Evolutionary conservation across 2,888 invertebrate species (phyloP).

Genomic region (Tromatobia lineatoria): DNA sequence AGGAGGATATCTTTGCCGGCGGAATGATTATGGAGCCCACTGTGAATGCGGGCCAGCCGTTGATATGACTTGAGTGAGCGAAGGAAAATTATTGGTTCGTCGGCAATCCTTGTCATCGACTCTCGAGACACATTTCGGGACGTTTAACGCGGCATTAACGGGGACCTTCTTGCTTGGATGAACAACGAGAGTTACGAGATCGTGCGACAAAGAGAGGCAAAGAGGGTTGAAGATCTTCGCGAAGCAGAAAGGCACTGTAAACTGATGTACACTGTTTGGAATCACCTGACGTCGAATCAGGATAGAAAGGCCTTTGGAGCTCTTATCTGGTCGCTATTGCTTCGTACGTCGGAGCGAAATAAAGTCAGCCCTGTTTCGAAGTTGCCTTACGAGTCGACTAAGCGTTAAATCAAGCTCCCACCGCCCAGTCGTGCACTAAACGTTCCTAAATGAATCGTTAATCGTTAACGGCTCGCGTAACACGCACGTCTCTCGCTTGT

Average conservation of each 20-base stretch:
- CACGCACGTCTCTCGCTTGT: constrained; percentile 78
- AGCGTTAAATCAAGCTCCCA: constrained; percentile 59
- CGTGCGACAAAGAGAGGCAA: constrained; percentile 42
- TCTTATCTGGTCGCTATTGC: constrained; percentile 51
- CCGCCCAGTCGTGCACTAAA: constrained; percentile 76
- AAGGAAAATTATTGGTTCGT: constrained; percentile 67
- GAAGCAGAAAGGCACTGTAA: constrained; percentile 4
- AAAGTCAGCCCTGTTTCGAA: constrained; percentile 36
- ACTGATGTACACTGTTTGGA: constrained; percentile 44
- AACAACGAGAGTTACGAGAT: constrained; percentile 70
- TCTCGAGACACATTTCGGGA: constrained; percentile 73
- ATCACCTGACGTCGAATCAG: constrained; percentile 61
- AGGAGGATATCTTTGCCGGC: constrained; percentile 11
- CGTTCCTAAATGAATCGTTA: constrained; percentile 85
- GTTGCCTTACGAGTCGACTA: neutral
- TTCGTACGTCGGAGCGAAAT: constrained; percentile 43
- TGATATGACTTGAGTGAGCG: constrained; percentile 39
- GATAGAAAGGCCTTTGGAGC: constrained; percentile 37
- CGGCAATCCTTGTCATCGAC: constrained; percentile 71
- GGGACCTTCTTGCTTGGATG: constrained; percentile 44
- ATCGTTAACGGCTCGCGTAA: constrained; percentile 82
- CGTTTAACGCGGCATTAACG: constrained; percentile 77
- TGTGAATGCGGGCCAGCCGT: constrained; percentile 34
- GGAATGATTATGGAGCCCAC: constrained; percentile 39
- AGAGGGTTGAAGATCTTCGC: constrained; percentile 21